Percentiles rank a stretch among this genome's conserved stretches.
Conservation (phyloP, 1,140 invertebrate genomes). For the Cotesia glomerata region DNA sequence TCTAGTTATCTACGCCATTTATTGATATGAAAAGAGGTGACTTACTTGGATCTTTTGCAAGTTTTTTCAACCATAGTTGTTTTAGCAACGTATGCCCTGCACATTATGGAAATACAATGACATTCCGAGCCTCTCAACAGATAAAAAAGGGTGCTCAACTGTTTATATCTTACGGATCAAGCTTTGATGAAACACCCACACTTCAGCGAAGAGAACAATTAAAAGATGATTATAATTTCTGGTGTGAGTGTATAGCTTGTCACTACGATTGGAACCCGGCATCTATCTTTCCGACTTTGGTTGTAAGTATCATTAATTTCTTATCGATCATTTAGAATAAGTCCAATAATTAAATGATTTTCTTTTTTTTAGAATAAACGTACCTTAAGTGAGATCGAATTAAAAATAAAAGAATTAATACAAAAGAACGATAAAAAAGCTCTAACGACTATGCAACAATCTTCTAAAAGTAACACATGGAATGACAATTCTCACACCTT, state of each 20-base stretch:
- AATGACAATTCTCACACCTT: too few relatives aligned
- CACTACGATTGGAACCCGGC: conserved; percentile 17
- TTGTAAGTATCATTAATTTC: too few relatives aligned
- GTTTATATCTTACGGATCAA: conserved; percentile 48
- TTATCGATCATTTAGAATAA: too few relatives aligned
- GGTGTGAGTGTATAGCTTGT: conserved; percentile 25
- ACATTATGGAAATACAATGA: conserved; percentile 63
- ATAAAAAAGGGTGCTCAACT: conserved; percentile 72
- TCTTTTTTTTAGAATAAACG: too few relatives aligned
- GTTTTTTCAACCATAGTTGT: conserved; percentile 91
- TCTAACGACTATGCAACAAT: too few relatives aligned
- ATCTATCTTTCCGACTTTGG: too few relatives aligned
- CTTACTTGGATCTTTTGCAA: conserved; percentile 75
- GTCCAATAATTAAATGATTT: too few relatives aligned
- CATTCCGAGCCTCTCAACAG: conserved; percentile 68
- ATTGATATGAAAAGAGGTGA: conserved; percentile 61
- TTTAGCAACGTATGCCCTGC: conserved; percentile 80
- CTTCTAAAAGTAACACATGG: too few relatives aligned
- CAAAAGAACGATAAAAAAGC: too few relatives aligned
- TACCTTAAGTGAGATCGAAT: too few relatives aligned
- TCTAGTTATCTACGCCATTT: conserved; percentile 3
- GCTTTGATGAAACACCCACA: conserved; percentile 39
- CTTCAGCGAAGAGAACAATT: conserved; percentile 34
- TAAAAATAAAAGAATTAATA: too few relatives aligned
- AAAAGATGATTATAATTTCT: conserved; percentile 37